phyloP scores from a whole-genome alignment of 2,113 vertebrate genomes.

The Spea bombifrons region DNA sequence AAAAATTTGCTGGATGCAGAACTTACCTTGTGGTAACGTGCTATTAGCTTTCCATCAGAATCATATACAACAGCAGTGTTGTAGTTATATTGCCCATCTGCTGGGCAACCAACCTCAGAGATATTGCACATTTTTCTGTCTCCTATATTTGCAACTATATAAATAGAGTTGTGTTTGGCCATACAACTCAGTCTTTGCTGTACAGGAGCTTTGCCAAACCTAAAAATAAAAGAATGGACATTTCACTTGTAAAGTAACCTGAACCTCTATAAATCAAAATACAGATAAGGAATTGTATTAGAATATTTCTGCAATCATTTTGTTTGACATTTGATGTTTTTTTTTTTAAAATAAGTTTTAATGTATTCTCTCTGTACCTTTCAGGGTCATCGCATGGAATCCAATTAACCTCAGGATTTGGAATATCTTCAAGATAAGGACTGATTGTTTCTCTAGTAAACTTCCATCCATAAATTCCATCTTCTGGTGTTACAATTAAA shows the following conservation, averaged over 20 bases:
- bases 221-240: conserved; percentile 26
- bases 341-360: neutral
- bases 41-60: conserved; percentile 55
- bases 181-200: conserved; percentile 72
- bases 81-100: conserved; percentile 52
- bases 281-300: no score
- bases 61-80: conserved; percentile 59
- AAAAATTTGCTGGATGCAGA: neutral
- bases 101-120: conserved; percentile 49
- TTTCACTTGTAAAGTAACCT: no score
- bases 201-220: conserved; percentile 48
- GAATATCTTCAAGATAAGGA: conserved; percentile 57
- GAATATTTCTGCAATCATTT: no score
- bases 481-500: conserved; percentile 60
- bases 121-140: conserved; percentile 53
- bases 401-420: conserved; percentile 54
- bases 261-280: no score
- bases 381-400: conserved; percentile 51
- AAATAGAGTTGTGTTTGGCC: conserved; percentile 65
- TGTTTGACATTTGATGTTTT: no score
- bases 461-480: conserved; percentile 54
- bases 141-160: conserved; percentile 73
- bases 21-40: conserved; percentile 57
- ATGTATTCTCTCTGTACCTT: conserved; percentile 45
- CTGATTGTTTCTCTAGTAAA: conserved; percentile 58